Conservation (phyloP, 2,888 invertebrate species). For the Quadroppia sp. region DNA sequence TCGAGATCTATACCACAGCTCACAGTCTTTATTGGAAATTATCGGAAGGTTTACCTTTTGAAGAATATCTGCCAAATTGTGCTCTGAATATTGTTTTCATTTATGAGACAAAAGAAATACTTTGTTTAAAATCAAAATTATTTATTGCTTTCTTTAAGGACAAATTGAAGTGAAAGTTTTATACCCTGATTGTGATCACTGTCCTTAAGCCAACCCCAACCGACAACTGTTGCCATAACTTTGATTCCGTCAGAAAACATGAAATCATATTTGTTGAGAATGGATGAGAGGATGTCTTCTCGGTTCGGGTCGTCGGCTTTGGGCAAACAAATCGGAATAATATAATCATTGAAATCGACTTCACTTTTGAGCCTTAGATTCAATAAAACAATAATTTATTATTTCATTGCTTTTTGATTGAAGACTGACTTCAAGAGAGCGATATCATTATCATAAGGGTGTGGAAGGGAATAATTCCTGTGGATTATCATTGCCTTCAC, state of each 20-base stretch:
- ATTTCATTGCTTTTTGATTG: neutral
- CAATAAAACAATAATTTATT: neutral
- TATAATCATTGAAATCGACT: conserved; percentile 39
- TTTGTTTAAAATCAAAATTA: conserved; percentile 14
- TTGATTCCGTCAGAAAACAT: neutral
- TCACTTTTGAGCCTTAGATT: neutral
- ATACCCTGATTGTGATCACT: conserved; percentile 32
- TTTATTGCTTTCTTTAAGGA: neutral
- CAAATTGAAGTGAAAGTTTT: neutral
- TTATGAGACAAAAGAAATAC: neutral
- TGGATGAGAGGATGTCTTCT: neutral
- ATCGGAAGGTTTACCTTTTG: conserved; percentile 68
- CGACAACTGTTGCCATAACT: conserved; percentile 38
- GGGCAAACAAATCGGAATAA: conserved; percentile 43
- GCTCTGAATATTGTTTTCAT: neutral
- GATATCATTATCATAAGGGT: conserved; percentile 59
- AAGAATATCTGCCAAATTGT: conserved; percentile 60
- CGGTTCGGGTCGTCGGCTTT: neutral
- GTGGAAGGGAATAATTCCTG: conserved; percentile 66
- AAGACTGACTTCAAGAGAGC: conserved; percentile 64
- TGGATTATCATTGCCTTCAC: conserved; percentile 61
- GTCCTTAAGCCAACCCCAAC: conserved; percentile 42
- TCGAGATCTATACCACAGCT: conserved; percentile 69
- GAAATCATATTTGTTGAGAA: conserved; percentile 22
- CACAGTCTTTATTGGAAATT: conserved; percentile 68